Evolutionary conservation across 2,797 vertebrate genomes (phyloP).

Genomic region (Adrianichthys oophorus): DNA sequence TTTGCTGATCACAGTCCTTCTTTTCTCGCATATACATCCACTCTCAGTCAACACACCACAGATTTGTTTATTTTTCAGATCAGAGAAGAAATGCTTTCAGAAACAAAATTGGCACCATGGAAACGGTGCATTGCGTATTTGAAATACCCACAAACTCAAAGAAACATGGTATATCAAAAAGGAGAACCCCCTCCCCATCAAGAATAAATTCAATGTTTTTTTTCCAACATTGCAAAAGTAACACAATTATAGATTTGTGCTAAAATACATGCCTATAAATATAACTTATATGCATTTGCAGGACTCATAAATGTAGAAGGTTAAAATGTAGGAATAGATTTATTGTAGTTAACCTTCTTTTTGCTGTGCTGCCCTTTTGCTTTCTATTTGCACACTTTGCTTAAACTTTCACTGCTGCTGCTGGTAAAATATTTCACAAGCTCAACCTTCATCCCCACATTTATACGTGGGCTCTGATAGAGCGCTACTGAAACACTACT

Average conservation of each 20-base stretch:
- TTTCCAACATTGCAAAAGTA: too few relatives aligned
- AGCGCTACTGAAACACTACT: constrained; percentile 2
- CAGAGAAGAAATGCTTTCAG: not conserved
- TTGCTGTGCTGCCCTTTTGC: not conserved
- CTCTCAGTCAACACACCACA: constrained; percentile 1
- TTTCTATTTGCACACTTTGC: constrained; percentile 4
- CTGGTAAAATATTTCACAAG: constrained; percentile 6
- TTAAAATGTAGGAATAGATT: constrained; percentile 5
- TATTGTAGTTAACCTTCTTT: constrained; percentile 1
- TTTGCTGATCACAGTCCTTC: not conserved
- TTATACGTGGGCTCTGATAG: not conserved
- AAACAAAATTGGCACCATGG: not conserved
- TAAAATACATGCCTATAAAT: too few relatives aligned
- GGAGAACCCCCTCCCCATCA: too few relatives aligned
- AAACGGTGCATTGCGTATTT: not conserved
- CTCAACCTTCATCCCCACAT: constrained; percentile 2
- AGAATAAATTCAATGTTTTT: too few relatives aligned
- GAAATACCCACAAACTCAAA: constrained; percentile 2
- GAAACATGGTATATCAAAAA: not conserved
- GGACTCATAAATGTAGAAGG: too few relatives aligned
- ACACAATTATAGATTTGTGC: too few relatives aligned
- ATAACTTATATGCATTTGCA: too few relatives aligned
- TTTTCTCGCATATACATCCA: constrained; percentile 13
- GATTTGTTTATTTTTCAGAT: constrained; percentile 1
- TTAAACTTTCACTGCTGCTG: not conserved